Percentiles rank a stretch among this genome's conserved stretches.
Evolutionary conservation across 2,797 vertebrate species (phyloP).

Genomic region (Premnoplex brunnescens): DNA sequence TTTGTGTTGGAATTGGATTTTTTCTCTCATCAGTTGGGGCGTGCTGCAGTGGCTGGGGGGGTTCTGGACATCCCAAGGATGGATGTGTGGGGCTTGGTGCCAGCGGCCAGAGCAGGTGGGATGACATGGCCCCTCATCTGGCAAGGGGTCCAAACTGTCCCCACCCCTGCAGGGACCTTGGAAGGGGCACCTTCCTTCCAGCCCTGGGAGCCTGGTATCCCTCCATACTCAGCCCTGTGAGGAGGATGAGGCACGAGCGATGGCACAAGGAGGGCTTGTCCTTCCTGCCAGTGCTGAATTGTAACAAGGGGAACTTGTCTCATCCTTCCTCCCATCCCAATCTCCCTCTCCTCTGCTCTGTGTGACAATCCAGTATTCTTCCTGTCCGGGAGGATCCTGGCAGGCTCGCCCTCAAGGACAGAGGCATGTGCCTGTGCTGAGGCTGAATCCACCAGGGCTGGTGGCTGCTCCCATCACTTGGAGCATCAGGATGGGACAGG

Average conservation of each 20-base stretch:
- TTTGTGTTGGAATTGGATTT: neutral
- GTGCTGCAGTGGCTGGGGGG: rapidly evolving
- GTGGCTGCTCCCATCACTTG: neutral
- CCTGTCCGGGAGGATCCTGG: neutral
- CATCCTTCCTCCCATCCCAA: neutral
- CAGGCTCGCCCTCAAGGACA: neutral
- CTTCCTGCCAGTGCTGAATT: neutral
- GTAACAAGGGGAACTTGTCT: neutral
- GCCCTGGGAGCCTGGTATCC: rapidly evolving
- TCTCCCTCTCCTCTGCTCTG: neutral
- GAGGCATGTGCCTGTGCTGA: neutral
- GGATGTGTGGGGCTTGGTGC: rapidly evolving
- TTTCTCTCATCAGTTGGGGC: rapidly evolving
- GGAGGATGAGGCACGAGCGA: neutral
- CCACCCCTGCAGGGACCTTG: rapidly evolving
- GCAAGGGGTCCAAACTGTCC: neutral
- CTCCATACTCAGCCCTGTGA: rapidly evolving
- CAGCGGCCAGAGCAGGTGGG: neutral
- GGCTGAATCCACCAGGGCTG: neutral
- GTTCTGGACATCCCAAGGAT: too few relatives aligned
- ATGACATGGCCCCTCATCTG: neutral
- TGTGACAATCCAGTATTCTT: neutral
- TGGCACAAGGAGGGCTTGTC: neutral
- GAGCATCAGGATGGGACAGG: neutral
- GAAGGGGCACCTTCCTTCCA: neutral